phyloP scores from a whole-genome alignment of 2,888 invertebrate species.

The Tyria jacobaeae region DNA sequence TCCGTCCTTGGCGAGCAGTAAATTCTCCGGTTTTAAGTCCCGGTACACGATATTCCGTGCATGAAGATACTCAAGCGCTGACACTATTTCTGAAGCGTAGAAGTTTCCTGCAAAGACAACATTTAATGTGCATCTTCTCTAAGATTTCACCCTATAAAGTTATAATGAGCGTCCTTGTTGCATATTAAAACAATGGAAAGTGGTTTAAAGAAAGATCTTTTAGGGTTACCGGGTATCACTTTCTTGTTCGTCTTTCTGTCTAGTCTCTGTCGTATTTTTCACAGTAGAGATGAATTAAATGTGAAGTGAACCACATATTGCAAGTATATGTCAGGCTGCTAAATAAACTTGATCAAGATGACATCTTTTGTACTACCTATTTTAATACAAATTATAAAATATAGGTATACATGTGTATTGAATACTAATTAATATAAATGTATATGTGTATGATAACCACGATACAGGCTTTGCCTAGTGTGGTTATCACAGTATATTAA shows the following conservation, averaged over 20 bases:
- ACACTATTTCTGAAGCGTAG: constrained; percentile 97
- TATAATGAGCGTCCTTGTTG: neutral
- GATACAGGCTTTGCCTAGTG: too few species aligned
- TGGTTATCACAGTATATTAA: too few species aligned
- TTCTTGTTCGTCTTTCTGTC: neutral
- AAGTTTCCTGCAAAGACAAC: constrained; percentile 89
- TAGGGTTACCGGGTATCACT: neutral
- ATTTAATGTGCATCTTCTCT: constrained; percentile 6
- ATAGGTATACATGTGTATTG: too few species aligned
- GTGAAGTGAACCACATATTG: too few species aligned
- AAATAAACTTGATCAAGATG: too few species aligned
- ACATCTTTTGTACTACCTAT: too few species aligned
- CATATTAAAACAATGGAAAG: neutral
- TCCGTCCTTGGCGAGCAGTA: constrained; percentile 96
- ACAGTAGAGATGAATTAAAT: too few species aligned
- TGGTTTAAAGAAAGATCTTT: neutral
- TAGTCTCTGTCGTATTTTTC: too few species aligned
- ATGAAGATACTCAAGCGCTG: constrained; percentile 97
- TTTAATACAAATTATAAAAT: too few species aligned
- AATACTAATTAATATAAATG: too few species aligned
- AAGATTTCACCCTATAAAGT: neutral
- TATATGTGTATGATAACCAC: too few species aligned
- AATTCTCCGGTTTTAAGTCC: constrained; percentile 97
- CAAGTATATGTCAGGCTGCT: too few species aligned
- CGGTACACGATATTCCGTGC: constrained; percentile 94